Base-by-base conservation (phyloP, 2,113 vertebrate genomes). In the Pogona vitticeps region DNA sequence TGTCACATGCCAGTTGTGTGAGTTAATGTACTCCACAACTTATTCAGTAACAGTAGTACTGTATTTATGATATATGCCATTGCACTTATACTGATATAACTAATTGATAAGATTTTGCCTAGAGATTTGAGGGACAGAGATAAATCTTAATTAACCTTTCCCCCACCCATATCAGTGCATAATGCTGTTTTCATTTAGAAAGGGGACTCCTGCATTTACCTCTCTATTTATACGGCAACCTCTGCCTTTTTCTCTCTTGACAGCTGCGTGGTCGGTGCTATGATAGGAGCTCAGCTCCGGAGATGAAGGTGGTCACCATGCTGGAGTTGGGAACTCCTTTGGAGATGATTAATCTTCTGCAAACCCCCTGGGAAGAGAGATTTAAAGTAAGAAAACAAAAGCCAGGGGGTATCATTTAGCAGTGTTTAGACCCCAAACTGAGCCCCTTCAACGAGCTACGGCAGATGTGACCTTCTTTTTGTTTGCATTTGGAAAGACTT, bases 341-440 rank as follows among this genome's bases (percentile, higher is more conserved):
- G 85, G 97, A 98, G 96, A 98, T 98, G 98, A 98, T 98, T 95
- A 97, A 98, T 95, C 97, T 98, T 88, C 97, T 98, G 83, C 98
- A 98, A 96, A 98, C 97, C 92, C 97, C 98, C 93, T 98, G 98
- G 98, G 98, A 98, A 92, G 98, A 98, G 94, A 95, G 98, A 94
- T 98, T 98, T 96, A 97, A 98, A 97, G 98, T 98, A 96, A 97
- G 97, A 88, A 92, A 86, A 91, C 90, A 46, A 84, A 76, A 26
- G 80, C 56, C 85, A 83, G 1, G 76, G 20, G 33, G 33, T 75
- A 90, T 92, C 91, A 92, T 84, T 95, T 94, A 33, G 90, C 75
- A 23, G 31, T 36, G 68, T 83, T 86, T 82, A 83, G 92, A 89
- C 65, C 87, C 36, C 90, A 42, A 23, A 78, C 88, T 42, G 92